Evolutionary conservation across 2,113 vertebrate species (phyloP).

Genomic region (Hirundichthys speculiger): DNA sequence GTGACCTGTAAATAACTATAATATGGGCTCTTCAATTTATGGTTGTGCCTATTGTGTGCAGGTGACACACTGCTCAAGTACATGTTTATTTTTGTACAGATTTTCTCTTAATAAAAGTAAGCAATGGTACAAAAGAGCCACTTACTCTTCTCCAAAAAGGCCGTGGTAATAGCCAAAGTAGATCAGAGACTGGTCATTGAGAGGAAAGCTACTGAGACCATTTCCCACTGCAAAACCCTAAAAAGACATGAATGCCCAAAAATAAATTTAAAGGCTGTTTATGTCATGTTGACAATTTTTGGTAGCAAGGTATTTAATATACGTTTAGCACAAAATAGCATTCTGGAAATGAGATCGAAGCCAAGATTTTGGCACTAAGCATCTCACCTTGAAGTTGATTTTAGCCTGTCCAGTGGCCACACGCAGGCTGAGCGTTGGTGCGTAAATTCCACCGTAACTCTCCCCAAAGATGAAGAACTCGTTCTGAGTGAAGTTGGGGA

Average conservation of each 20-base stretch:
- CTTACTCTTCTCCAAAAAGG: constrained; percentile 83
- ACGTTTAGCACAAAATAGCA: neutral
- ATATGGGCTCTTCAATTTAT: no score
- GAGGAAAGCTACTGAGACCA: constrained; percentile 74
- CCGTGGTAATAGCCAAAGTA: constrained; percentile 84
- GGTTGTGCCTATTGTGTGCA: neutral
- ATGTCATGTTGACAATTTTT: no score
- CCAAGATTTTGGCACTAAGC: neutral
- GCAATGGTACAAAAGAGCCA: neutral
- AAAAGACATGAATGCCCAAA: neutral
- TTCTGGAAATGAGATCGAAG: neutral
- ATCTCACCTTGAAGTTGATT: constrained; percentile 79
- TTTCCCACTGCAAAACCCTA: constrained; percentile 85
- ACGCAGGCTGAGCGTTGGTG: constrained; percentile 75
- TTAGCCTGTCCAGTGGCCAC: constrained; percentile 64
- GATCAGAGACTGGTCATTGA: constrained; percentile 80
- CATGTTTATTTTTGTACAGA: neutral
- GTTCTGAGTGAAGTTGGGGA: constrained; percentile 79
- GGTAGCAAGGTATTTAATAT: neutral
- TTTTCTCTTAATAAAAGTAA: neutral
- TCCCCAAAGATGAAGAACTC: constrained; percentile 84
- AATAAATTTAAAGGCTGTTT: neutral
- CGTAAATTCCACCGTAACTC: constrained; percentile 83
- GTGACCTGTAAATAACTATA: no score
- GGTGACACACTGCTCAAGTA: neutral